These are phyloP conservation scores for Agonopterix heracliana DNA, from an alignment of 2,888 invertebrate genomes.

Conservation along the genomic window DNA sequence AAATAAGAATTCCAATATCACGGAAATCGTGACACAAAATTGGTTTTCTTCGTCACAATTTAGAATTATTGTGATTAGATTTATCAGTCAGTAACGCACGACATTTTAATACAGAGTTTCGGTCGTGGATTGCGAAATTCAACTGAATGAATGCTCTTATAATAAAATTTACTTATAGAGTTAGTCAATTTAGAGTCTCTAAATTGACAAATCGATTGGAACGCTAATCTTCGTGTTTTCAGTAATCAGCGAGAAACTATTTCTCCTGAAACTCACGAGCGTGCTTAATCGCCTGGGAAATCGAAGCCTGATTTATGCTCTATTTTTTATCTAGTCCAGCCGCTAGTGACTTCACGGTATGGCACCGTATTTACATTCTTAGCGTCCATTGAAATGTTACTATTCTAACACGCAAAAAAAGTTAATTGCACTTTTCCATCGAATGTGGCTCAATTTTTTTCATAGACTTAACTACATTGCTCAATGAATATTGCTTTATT, in stretches of 20 bases:
- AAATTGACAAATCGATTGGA: too few species aligned
- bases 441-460: background rate
- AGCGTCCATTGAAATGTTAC: conserved; percentile 17
- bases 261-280: conserved; percentile 28
- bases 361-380: conserved; percentile 21
- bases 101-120: background rate
- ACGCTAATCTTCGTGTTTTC: too few species aligned
- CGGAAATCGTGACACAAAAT: conserved; percentile 7
- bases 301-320: conserved; percentile 29
- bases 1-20: background rate
- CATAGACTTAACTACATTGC: too few species aligned
- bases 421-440: background rate
- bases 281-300: conserved; percentile 34
- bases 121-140: too few species aligned
- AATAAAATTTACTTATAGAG: too few species aligned
- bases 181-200: too few species aligned
- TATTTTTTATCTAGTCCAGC: conserved; percentile 32
- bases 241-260: too few species aligned
- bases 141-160: too few species aligned
- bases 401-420: conserved; percentile 16
- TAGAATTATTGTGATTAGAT: background rate
- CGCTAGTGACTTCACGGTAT: conserved; percentile 26
- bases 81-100: conserved; percentile 1
- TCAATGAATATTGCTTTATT: background rate
- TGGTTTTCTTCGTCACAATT: conserved; percentile 5